Evolutionary conservation across 2,113 vertebrate species (phyloP).

Genomic region (Sprattus sprattus): DNA sequence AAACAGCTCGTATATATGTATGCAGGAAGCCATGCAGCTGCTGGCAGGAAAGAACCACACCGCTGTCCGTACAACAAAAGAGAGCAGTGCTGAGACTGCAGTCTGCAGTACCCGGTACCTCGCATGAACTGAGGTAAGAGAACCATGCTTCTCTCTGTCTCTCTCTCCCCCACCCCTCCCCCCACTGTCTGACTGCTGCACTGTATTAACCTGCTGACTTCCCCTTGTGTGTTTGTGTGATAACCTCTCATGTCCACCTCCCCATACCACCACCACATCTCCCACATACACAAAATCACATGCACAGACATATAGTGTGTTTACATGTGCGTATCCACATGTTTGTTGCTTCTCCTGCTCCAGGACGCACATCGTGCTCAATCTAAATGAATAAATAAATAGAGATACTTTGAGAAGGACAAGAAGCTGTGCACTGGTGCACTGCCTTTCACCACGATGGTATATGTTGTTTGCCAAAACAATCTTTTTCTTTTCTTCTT

Average conservation of each 20-base stretch:
- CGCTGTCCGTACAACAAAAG: background rate
- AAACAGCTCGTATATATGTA: background rate
- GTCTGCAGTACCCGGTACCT: background rate
- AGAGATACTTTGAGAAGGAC: background rate
- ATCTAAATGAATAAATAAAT: background rate
- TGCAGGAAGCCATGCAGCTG: background rate
- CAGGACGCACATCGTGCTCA: background rate
- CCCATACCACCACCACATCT: background rate
- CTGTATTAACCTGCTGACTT: constrained; percentile 6
- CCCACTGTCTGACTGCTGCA: background rate
- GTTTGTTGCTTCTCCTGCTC: background rate
- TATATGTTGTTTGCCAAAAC: background rate
- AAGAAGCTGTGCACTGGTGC: background rate
- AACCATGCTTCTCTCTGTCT: background rate
- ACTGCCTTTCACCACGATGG: background rate
- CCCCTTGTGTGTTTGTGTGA: background rate
- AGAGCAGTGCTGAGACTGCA: background rate
- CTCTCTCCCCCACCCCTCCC: background rate
- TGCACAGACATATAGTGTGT: background rate
- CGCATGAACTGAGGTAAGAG: constrained; percentile 11
- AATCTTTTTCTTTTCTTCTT: no score
- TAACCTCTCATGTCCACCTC: background rate
- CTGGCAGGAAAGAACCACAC: background rate
- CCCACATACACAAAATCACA: background rate
- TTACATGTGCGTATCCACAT: background rate